A percentile compares a stretch with the other conserved stretches of the same genome.
Evolutionary conservation across 2,888 invertebrate species (phyloP).

Genomic region (Drosophila kambysellisi): DNA sequence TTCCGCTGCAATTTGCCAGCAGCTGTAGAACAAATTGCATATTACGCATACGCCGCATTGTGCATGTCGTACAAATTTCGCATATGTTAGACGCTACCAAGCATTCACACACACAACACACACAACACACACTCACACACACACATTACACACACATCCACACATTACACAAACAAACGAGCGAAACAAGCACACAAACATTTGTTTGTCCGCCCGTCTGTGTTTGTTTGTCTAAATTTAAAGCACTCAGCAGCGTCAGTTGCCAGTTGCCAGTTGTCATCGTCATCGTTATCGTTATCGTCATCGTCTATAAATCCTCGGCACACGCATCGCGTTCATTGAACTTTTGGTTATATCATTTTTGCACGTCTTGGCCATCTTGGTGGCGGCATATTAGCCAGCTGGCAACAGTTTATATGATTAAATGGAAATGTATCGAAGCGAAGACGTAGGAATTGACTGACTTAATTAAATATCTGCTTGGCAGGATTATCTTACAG

Average conservation of each 20-base stretch:
- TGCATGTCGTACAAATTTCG: conserved; percentile 36
- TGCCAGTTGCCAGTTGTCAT: conserved; percentile 35
- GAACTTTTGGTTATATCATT: conserved; percentile 56
- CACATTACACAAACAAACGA: conserved; percentile 20
- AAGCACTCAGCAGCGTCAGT: conserved; percentile 55
- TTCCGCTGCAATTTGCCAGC: conserved; percentile 67
- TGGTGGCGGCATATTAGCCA: conserved; percentile 17
- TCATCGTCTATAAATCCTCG: conserved; percentile 55
- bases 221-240: conserved; percentile 68
- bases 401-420: conserved; percentile 35
- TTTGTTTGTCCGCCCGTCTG: conserved; percentile 59
- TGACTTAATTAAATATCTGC: conserved; percentile 6
- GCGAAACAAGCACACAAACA: conserved; percentile 48
- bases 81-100: conserved; percentile 43
- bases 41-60: conserved; percentile 74
- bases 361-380: conserved; percentile 18
- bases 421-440: conserved; percentile 42
- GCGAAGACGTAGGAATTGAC: conserved; percentile 3
- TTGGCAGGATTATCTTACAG: background rate
- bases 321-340: conserved; percentile 64
- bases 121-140: conserved; percentile 20
- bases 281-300: conserved; percentile 12
- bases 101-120: conserved; percentile 13
- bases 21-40: conserved; percentile 74
- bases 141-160: conserved; percentile 13